These are phyloP conservation scores for Sylvilagus bachmani DNA, from an alignment of 2,113 vertebrate species.

Conservation along the genomic window DNA sequence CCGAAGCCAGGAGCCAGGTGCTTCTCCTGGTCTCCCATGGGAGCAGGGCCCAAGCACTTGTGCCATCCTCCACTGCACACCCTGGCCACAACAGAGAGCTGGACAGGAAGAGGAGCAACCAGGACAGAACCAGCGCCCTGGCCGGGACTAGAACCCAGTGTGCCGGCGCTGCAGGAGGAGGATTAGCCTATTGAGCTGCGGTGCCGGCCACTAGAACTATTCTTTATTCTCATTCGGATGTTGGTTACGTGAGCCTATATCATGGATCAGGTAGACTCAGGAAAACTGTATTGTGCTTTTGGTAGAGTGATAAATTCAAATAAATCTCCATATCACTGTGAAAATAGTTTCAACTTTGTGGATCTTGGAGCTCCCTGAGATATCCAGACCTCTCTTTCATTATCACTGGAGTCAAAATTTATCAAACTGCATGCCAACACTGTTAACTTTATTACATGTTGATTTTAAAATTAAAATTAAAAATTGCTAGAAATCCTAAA, in stretches of 20 bases:
- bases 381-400: too few species aligned
- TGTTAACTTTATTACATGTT: constrained; percentile 22
- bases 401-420: neutral
- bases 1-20: too few species aligned
- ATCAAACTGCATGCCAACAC: neutral
- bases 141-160: too few species aligned
- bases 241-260: neutral
- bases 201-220: too few species aligned
- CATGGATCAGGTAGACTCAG: neutral
- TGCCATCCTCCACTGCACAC: too few species aligned
- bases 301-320: constrained; percentile 49
- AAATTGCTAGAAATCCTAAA: constrained; percentile 12
- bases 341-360: constrained; percentile 51
- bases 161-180: too few species aligned
- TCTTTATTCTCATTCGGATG: constrained; percentile 24
- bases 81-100: too few species aligned
- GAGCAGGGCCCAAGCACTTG: too few species aligned
- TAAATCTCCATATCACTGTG: neutral
- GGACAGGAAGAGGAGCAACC: too few species aligned
- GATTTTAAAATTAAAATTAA: constrained; percentile 31
- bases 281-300: neutral
- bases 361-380: neutral
- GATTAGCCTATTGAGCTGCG: too few species aligned
- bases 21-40: too few species aligned
- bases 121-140: too few species aligned